A percentile compares a stretch with the other conserved stretches of the same genome.
Conservation (phyloP, 2,113 vertebrate species). For the Zosterops hypoxanthus region DNA sequence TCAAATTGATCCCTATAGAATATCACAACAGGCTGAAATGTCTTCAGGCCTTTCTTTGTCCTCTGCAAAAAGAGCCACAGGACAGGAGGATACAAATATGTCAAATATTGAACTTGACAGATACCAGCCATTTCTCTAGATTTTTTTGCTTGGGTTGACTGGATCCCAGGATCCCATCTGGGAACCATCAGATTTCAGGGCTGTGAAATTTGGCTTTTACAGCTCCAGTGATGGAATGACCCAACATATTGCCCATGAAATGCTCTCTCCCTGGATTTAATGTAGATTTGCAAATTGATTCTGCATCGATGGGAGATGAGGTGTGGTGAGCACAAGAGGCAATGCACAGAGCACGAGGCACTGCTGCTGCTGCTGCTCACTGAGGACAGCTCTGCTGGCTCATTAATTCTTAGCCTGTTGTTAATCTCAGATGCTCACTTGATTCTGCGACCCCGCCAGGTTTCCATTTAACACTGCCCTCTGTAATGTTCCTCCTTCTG, state of each 20-base stretch:
- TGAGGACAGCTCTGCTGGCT: background rate
- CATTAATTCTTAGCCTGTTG: slow-evolving; percentile 4
- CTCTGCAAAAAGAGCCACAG: background rate
- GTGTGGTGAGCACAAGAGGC: background rate
- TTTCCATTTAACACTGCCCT: background rate
- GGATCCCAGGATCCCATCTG: background rate
- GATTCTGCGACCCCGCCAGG: background rate
- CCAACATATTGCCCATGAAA: background rate
- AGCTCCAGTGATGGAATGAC: background rate
- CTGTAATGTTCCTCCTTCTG: background rate
- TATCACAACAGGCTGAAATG: background rate
- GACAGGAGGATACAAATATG: background rate
- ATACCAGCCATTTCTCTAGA: background rate
- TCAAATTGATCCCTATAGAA: background rate
- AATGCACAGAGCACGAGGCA: fast-evolving
- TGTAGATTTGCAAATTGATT: background rate
- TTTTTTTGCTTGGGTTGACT: background rate
- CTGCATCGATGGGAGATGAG: background rate
- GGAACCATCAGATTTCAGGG: background rate
- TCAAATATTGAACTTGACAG: background rate
- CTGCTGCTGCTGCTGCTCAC: background rate
- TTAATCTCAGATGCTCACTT: slow-evolving; percentile 8
- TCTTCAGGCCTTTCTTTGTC: background rate
- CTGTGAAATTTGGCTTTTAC: background rate
- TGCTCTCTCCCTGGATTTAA: background rate